These are phyloP conservation scores for Iphiclides podalirius DNA, from an alignment of 2,888 invertebrate species.

Conservation along the genomic window DNA sequence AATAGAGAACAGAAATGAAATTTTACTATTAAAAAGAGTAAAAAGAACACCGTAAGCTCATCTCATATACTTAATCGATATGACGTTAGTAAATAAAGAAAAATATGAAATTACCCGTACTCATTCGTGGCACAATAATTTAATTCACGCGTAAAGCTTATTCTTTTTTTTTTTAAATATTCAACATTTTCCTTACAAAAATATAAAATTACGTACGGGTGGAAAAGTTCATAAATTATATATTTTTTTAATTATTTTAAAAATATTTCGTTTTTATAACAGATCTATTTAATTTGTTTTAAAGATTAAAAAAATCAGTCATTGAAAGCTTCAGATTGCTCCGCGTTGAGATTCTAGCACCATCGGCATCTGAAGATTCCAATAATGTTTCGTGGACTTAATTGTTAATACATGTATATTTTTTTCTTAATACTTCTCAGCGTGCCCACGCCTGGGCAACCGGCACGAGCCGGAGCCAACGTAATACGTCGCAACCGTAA, in stretches of 20 bases:
- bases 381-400: constrained; percentile 61
- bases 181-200: constrained; percentile 19
- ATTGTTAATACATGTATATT: constrained; percentile 29
- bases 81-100: constrained; percentile 32
- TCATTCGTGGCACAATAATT: constrained; percentile 63
- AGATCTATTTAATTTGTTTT: constrained; percentile 53
- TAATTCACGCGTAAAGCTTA: constrained; percentile 39
- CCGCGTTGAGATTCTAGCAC: constrained; percentile 68
- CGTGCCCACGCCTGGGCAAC: no score
- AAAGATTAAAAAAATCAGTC: constrained; percentile 59
- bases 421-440: constrained; percentile 29
- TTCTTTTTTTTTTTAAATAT: constrained; percentile 15
- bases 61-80: neutral
- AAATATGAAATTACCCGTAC: constrained; percentile 64
- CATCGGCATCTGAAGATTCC: constrained; percentile 68
- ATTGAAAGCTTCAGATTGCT: constrained; percentile 73
- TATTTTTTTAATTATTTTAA: constrained; percentile 28
- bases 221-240: constrained; percentile 24
- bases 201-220: constrained; percentile 47
- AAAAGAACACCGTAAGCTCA: constrained; percentile 1
- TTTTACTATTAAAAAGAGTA: constrained; percentile 26
- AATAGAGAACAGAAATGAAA: constrained; percentile 26
- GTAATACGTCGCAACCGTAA: constrained; percentile 21
- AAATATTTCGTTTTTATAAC: constrained; percentile 34
- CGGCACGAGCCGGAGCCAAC: no score